A percentile compares a stretch with the other conserved stretches of the same genome.
phyloP scores from a whole-genome alignment of 2,888 invertebrate species.

The Anagyrus pseudococci region DNA sequence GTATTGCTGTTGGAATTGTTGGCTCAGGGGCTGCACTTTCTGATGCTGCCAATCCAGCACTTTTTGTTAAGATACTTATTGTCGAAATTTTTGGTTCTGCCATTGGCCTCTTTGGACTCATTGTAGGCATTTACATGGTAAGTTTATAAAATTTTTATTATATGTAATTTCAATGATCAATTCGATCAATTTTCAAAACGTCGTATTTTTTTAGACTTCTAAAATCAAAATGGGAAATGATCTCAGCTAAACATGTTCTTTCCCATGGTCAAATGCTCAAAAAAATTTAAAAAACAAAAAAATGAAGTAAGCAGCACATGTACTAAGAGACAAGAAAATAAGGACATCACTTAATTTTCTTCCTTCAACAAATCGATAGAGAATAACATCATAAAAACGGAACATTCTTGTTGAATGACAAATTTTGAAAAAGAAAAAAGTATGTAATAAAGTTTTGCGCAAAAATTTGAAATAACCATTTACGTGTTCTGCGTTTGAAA shows the following conservation, averaged over 20 bases:
- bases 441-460: constrained; percentile 12
- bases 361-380: constrained; percentile 19
- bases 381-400: constrained; percentile 16
- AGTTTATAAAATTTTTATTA: constrained; percentile 38
- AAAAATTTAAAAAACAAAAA: constrained; percentile 27
- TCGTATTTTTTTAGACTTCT: constrained; percentile 65
- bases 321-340: constrained; percentile 21
- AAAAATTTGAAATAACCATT: constrained; percentile 18
- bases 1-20: constrained; percentile 96
- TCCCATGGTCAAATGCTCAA: constrained; percentile 16
- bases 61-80: constrained; percentile 98
- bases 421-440: constrained; percentile 7
- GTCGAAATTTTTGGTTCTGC: constrained; percentile 99
- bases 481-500: constrained; percentile 15
- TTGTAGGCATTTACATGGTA: constrained; percentile 95
- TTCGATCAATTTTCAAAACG: background rate
- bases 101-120: constrained; percentile 97
- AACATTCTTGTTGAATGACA: constrained; percentile 21
- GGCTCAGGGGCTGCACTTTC: constrained; percentile 97
- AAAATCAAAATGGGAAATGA: constrained; percentile 77
- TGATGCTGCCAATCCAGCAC: constrained; percentile 94
- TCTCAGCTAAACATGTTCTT: constrained; percentile 20
- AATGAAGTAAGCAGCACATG: too few species aligned
- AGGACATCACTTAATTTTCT: constrained; percentile 14
- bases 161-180: background rate